Conservation (phyloP, 2,797 vertebrate species). For the Sorex maritimensis region DNA sequence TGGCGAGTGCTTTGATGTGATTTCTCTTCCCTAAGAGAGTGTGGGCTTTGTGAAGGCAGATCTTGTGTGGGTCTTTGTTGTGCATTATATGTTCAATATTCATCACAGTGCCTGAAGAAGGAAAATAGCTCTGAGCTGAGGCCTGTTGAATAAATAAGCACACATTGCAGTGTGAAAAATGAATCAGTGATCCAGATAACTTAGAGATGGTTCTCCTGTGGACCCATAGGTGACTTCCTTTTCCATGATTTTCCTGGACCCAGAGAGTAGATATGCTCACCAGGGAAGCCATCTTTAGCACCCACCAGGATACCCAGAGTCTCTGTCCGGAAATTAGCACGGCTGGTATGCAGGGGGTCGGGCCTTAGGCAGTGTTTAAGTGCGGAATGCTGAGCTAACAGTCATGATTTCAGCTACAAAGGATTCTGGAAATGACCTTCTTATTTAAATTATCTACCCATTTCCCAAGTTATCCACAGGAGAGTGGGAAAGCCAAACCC, state of each 20-base stretch:
- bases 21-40: not conserved
- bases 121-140: not conserved
- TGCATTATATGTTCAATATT: not conserved
- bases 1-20: not conserved
- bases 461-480: not conserved
- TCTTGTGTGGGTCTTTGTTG: not conserved
- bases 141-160: not conserved
- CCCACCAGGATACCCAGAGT: too few species aligned
- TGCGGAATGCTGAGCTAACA: not conserved
- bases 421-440: not conserved
- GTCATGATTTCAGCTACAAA: conserved; percentile 5
- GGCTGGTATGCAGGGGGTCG: not conserved
- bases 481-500: not conserved
- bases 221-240: not conserved
- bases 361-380: not conserved
- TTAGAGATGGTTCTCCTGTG: too few species aligned
- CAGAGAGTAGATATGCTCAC: not conserved
- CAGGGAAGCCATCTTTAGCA: too few species aligned
- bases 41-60: not conserved
- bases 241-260: not conserved
- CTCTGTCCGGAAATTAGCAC: not conserved
- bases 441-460: not conserved
- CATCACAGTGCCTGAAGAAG: not conserved
- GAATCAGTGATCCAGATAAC: not conserved
- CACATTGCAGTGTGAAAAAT: not conserved